Base-by-base conservation (phyloP, 2,888 invertebrate species). In the Cremastinae sp. region DNA sequence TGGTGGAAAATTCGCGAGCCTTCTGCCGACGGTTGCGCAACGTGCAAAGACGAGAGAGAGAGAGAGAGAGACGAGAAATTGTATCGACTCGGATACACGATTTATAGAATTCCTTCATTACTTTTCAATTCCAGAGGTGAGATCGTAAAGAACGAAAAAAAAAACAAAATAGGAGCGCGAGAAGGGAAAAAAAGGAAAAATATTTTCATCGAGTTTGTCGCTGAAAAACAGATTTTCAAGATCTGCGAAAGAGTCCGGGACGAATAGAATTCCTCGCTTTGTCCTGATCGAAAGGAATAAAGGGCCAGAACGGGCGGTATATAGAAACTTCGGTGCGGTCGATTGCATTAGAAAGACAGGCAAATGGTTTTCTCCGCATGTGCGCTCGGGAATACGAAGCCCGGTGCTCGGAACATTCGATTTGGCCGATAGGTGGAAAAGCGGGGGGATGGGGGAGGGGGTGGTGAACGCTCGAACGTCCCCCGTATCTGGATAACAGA, bases 41-140 rank as follows among this genome's bases (percentile, higher is more conserved):
- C 5, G 41, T 34, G 41, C 2, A 47, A 51, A 53, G 49, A 54
- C 12, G 58, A 34, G 34, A 47, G 34, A 62, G 61, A 36, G 12
- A 65, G 56, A 36, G 36, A 36, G 54, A n/a, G 34, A 18, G 28
- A 58, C 12, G n/a, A 2, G 10, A 45, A 14, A 22, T 22, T n/a
- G n/a, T n/a, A n/a, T n/a, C n/a, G n/a, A 45, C 20, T 12, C 22
- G 12, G 9, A 34, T 14, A 38, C 18, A 38, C n/a, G 38, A 66
- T 58, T 66, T 66, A 75, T 77, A 77, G 75, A 79, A 74, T 70
- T 69, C 68, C 71, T 78, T 79, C 75, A 79, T 78, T 78, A 78
- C 75, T 75, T 78, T 78, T 79, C 75, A 79, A 79, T 79, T 43
- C 28, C 69, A 45, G 69, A 68, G 54, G 47, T n/a, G 54, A 53